A percentile compares a stretch with the other conserved stretches of the same genome.
Conservation (phyloP, 2,888 invertebrate genomes). For the Barypeithes pellucidus region DNA sequence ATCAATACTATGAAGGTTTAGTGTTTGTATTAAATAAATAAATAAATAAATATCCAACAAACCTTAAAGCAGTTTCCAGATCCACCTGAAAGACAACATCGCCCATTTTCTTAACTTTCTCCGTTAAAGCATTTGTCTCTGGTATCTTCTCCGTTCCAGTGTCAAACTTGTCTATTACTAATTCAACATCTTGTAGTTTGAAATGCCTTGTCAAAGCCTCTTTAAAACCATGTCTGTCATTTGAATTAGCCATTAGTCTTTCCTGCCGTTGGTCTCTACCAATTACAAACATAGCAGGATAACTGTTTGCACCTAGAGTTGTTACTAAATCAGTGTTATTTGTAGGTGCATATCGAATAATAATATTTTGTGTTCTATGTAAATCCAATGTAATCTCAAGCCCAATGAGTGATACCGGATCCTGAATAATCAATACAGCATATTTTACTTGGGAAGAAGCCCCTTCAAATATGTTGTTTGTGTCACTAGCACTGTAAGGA, state of each 20-base stretch:
- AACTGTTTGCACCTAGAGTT: constrained; percentile 70
- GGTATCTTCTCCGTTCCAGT: constrained; percentile 58
- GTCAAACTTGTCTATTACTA: constrained; percentile 62
- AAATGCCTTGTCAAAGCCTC: constrained; percentile 74
- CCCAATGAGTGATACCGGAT: constrained; percentile 75
- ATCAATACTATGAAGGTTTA: no score
- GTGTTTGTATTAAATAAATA: no score
- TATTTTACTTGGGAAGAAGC: constrained; percentile 72
- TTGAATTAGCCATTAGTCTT: constrained; percentile 45
- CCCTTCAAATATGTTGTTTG: constrained; percentile 69
- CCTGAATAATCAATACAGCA: constrained; percentile 80
- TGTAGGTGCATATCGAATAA: constrained; percentile 74
- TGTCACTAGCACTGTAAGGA: constrained; percentile 71
- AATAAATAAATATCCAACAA: no score
- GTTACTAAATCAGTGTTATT: constrained; percentile 73
- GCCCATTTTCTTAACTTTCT: constrained; percentile 67
- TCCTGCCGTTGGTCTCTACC: constrained; percentile 64
- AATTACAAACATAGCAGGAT: constrained; percentile 75
- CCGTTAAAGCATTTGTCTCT: constrained; percentile 63
- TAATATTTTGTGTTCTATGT: constrained; percentile 73
- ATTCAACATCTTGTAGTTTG: constrained; percentile 65
- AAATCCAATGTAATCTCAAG: constrained; percentile 80
- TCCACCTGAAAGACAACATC: constrained; percentile 88
- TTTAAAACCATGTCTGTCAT: constrained; percentile 63
- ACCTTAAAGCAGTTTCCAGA: constrained; percentile 85